Conservation (phyloP, 1,140 invertebrate species). For the Drosophila pandora region DNA sequence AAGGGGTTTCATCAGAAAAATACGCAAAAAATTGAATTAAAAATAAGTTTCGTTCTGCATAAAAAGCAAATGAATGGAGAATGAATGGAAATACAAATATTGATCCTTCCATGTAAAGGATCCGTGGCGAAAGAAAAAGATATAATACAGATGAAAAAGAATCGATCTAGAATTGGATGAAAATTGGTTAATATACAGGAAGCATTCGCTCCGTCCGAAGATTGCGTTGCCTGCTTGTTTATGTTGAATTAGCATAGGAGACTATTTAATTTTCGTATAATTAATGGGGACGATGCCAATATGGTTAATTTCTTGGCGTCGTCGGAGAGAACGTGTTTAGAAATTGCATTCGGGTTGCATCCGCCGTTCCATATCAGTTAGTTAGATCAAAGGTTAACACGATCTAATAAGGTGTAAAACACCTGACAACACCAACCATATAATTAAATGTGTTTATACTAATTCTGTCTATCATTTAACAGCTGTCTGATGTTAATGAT, state of each 20-base stretch:
- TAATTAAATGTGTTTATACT: slow-evolving; percentile 59
- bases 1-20: neutral
- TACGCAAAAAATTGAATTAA: neutral
- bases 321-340: slow-evolving; percentile 9
- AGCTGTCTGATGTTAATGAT: slow-evolving; percentile 58
- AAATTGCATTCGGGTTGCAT: slow-evolving; percentile 28
- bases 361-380: slow-evolving; percentile 42
- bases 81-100: too few relatives aligned
- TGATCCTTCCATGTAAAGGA: too few relatives aligned
- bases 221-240: too few relatives aligned
- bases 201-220: too few relatives aligned
- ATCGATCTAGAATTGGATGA: too few relatives aligned
- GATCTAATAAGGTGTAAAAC: slow-evolving; percentile 60
- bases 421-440: slow-evolving; percentile 57
- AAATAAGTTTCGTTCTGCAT: too few relatives aligned
- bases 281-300: neutral
- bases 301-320: neutral
- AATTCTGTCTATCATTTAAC: slow-evolving; percentile 60
- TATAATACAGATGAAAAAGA: too few relatives aligned
- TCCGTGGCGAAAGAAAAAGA: too few relatives aligned
- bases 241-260: neutral
- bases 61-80: too few relatives aligned
- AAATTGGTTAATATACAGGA: too few relatives aligned
- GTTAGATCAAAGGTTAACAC: slow-evolving; percentile 54
- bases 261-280: neutral